These are phyloP conservation scores for Dicentrarchus labrax DNA, from an alignment of 2,113 vertebrate species.

Conservation along the genomic window DNA sequence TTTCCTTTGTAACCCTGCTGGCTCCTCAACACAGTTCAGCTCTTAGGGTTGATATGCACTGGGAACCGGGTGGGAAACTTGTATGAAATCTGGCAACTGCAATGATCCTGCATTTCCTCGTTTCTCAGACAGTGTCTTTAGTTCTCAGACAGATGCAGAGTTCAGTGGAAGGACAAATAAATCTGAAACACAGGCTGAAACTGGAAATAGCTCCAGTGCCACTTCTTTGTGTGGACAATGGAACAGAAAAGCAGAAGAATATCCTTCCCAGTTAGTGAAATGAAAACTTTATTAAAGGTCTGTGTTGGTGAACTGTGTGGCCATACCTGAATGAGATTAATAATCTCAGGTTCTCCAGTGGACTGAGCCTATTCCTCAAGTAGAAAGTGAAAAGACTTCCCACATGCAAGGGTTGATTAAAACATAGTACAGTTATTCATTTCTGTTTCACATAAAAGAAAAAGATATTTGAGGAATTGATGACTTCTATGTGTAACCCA, in stretches of 20 bases:
- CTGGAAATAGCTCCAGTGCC: conserved; percentile 11
- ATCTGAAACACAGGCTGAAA: conserved; percentile 31
- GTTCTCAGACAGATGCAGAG: conserved; percentile 64
- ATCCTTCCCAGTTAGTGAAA: neutral
- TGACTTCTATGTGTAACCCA: neutral
- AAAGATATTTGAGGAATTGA: neutral
- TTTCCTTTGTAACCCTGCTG: conserved; percentile 30
- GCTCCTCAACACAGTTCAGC: neutral
- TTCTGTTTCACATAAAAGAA: neutral
- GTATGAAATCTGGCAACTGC: conserved; percentile 57
- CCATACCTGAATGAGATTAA: conserved; percentile 1
- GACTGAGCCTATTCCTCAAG: neutral
- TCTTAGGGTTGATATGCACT: conserved; percentile 9
- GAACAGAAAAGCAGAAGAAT: neutral
- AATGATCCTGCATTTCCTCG: conserved; percentile 66
- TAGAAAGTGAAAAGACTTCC: neutral
- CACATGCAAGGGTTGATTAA: neutral
- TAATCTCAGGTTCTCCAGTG: neutral
- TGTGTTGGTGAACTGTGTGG: neutral
- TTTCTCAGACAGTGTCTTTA: conserved; percentile 60
- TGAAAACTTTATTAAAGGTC: neutral
- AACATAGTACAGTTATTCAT: neutral
- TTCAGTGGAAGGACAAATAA: conserved; percentile 65
- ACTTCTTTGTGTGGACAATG: conserved; percentile 2
- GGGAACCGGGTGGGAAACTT: conserved; percentile 54